Percentiles rank a stretch among this genome's conserved stretches.
These are phyloP conservation scores for Calameuta filiformis DNA, from an alignment of 2,888 invertebrate genomes.

Conservation along the genomic window DNA sequence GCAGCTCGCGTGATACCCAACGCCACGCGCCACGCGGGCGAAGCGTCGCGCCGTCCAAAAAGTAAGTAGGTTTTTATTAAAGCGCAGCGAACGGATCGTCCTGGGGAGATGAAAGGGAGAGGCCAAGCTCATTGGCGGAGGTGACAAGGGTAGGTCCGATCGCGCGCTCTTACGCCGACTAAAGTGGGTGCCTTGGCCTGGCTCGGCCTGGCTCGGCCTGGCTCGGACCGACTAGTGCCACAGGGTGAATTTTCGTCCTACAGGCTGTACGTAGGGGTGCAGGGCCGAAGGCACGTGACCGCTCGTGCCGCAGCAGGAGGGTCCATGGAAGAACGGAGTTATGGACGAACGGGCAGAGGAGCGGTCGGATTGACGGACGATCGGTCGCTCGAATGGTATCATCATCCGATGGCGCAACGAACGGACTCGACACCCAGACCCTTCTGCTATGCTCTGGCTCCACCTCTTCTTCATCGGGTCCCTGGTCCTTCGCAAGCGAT, in stretches of 20 bases:
- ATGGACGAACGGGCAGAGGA: conserved; percentile 16
- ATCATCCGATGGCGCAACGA: conserved; percentile 36
- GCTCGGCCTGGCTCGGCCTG: neutral
- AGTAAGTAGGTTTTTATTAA: conserved; percentile 55
- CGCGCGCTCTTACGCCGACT: conserved; percentile 10
- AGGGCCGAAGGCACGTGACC: conserved; percentile 21
- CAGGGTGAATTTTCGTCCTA: neutral
- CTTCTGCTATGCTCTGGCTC: conserved; percentile 7
- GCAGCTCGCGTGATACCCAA: neutral
- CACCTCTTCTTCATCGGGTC: conserved; percentile 7
- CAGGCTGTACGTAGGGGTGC: neutral
- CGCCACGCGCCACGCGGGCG: conserved; percentile 7
- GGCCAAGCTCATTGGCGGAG: conserved; percentile 43
- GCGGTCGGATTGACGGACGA: conserved; percentile 48
- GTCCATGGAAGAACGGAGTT: conserved; percentile 42
- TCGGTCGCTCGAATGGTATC: conserved; percentile 48
- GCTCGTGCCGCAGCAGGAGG: conserved; percentile 35
- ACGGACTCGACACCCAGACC: neutral
- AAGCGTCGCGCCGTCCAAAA: conserved; percentile 18
- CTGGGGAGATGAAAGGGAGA: conserved; percentile 37
- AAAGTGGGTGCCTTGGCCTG: neutral
- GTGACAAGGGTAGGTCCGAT: conserved; percentile 52
- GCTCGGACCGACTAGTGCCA: neutral
- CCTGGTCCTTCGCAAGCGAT: neutral
- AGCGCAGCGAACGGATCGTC: conserved; percentile 27